Conservation (phyloP, 92 coral and sea anemone species). For the Zoanthus sansibaricus region DNA sequence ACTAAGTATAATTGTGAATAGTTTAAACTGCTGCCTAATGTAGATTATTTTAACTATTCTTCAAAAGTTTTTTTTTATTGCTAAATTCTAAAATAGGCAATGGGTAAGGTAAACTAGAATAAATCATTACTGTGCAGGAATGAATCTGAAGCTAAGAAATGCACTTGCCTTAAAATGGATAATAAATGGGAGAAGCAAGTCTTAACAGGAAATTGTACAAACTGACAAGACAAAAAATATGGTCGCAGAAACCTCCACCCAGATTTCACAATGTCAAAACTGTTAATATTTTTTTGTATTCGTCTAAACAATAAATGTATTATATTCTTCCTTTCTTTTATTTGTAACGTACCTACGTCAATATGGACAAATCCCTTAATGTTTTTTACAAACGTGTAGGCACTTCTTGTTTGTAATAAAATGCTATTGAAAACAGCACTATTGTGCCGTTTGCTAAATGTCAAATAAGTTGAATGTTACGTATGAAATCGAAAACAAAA, state of each 20-base stretch:
- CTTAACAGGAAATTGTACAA: conserved; percentile 30
- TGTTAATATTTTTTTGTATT: background rate
- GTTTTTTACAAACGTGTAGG: background rate
- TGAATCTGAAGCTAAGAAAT: conserved; percentile 1
- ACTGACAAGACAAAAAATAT: conserved; percentile 8
- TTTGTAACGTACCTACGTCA: background rate
- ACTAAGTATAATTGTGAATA: no score
- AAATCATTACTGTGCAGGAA: conserved; percentile 9
- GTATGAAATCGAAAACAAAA: background rate
- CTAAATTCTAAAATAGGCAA: background rate
- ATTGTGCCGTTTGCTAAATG: background rate
- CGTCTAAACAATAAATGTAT: background rate
- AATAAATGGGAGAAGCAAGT: background rate
- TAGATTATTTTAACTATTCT: no score
- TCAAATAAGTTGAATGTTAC: background rate
- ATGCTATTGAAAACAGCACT: background rate
- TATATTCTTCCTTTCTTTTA: background rate
- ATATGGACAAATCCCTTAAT: background rate
- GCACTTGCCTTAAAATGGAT: conserved; percentile 28
- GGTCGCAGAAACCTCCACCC: conserved; percentile 14
- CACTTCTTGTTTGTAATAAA: background rate
- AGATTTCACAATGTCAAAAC: background rate
- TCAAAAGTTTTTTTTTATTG: background rate
- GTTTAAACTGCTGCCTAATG: no score
- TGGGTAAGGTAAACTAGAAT: background rate